phyloP scores from a whole-genome alignment of 2,797 vertebrate genomes.

The Australoheros facetus region DNA sequence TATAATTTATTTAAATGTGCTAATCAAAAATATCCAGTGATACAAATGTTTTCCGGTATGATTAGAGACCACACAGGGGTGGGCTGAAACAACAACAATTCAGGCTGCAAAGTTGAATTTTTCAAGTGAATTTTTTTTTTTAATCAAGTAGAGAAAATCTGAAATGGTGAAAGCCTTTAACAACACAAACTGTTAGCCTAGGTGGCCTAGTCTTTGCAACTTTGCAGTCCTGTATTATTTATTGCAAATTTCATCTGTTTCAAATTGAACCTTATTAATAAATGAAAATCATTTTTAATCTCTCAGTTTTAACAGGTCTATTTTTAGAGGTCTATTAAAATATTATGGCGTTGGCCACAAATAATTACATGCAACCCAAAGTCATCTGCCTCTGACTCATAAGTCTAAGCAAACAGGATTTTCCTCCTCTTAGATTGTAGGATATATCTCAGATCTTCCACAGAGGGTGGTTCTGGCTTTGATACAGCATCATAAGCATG shows the following conservation, averaged over 20 bases:
- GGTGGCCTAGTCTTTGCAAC: no score
- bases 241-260: background rate
- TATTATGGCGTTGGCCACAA: background rate
- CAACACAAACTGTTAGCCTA: no score
- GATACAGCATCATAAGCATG: slow-evolving; percentile 32
- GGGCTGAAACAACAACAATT: no score
- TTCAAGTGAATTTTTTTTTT: no score
- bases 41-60: no score
- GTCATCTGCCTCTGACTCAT: slow-evolving; percentile 22
- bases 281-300: background rate
- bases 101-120: no score
- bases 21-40: no score
- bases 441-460: slow-evolving; percentile 45
- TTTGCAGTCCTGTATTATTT: background rate
- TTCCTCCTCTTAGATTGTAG: slow-evolving; percentile 35
- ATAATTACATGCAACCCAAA: slow-evolving; percentile 18
- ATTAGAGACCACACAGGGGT: no score
- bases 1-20: no score
- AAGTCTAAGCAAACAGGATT: slow-evolving; percentile 40
- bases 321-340: background rate
- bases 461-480: slow-evolving; percentile 50
- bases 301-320: background rate
- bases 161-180: no score
- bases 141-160: no score
- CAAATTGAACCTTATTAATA: background rate